Conservation (phyloP, 2,888 invertebrate genomes). For the Punctoribates punctum region DNA sequence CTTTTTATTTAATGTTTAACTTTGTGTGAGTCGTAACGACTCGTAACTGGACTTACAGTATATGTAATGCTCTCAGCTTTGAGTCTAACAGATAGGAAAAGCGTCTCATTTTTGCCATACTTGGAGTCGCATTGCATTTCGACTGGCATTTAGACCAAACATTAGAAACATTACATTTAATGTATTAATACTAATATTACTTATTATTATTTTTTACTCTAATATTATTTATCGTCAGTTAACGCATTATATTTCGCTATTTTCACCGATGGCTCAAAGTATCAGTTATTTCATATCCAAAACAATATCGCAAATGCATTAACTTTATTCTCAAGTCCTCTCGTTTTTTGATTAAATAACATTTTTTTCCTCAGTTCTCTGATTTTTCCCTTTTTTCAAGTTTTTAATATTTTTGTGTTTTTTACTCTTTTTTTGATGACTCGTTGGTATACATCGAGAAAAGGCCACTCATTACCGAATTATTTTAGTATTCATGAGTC, state of each 20-base stretch:
- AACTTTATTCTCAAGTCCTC: background rate
- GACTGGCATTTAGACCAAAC: constrained; percentile 3
- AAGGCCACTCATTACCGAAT: background rate
- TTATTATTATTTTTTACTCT: background rate
- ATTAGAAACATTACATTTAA: constrained; percentile 5
- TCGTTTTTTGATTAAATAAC: background rate
- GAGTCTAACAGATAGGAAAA: background rate
- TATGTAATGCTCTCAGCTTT: background rate
- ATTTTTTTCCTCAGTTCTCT: background rate
- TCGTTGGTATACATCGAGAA: background rate
- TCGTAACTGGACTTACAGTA: constrained; percentile 31
- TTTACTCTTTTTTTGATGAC: background rate
- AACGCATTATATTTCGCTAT: constrained; percentile 7
- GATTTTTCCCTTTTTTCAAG: background rate
- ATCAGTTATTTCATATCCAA: background rate
- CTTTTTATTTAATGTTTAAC: background rate
- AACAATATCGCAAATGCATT: constrained; percentile 8
- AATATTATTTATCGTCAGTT: background rate
- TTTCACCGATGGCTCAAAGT: background rate
- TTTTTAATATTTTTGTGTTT: background rate
- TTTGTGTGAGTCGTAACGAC: constrained; percentile 9
- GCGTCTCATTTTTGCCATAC: constrained; percentile 35
- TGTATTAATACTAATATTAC: constrained; percentile 7
- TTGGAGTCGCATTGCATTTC: constrained; percentile 31
- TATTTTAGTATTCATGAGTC: constrained; percentile 21